Conservation (phyloP, 2,113 vertebrate genomes). For the Rhinolophus ferrumequinum region DNA sequence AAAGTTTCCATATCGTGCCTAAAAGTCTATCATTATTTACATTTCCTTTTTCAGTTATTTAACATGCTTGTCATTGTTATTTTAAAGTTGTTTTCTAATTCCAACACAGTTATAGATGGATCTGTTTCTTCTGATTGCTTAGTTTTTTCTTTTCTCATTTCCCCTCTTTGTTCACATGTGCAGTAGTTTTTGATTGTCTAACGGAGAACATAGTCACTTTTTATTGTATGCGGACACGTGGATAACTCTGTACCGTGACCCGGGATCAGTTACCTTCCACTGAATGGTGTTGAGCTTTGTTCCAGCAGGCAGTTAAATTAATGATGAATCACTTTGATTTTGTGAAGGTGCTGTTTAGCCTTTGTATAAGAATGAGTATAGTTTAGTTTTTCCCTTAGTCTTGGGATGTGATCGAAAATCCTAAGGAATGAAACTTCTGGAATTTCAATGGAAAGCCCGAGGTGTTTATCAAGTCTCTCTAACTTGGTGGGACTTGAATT, state of each 20-base stretch:
- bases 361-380: neutral
- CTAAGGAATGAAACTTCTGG: neutral
- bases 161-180: neutral
- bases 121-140: neutral
- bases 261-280: neutral
- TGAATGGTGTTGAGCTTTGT: neutral
- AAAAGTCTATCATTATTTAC: neutral
- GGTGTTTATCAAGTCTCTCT: neutral
- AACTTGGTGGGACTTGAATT: neutral
- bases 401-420: neutral
- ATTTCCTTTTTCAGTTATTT: neutral
- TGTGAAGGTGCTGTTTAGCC: neutral
- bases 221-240: neutral
- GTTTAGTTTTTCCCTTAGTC: constrained; percentile 26
- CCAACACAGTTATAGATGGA: neutral
- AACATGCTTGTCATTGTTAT: neutral
- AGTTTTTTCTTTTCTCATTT: neutral
- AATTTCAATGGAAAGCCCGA: neutral
- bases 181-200: neutral
- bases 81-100: neutral
- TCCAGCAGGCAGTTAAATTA: neutral
- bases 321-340: neutral
- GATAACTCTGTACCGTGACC: neutral
- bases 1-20: constrained; percentile 4
- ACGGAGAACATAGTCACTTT: neutral